Percentiles rank a stretch among this genome's conserved stretches.
These are phyloP conservation scores for Clarias platycephalus DNA, from an alignment of 2,797 vertebrate species.

Conservation along the genomic window DNA sequence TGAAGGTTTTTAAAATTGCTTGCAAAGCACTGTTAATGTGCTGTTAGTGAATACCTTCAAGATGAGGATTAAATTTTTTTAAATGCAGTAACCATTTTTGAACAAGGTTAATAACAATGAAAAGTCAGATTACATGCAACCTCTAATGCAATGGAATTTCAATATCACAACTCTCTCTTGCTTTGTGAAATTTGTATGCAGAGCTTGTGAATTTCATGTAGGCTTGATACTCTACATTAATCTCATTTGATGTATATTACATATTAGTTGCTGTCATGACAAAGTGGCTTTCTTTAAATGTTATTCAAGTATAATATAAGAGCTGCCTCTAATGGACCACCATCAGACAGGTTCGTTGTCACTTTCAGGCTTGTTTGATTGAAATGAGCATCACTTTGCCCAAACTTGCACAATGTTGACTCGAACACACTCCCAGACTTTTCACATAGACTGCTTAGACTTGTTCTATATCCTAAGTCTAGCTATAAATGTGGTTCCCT, in stretches of 20 bases:
- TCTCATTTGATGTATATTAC: background rate
- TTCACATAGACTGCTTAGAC: background rate
- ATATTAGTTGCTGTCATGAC: background rate
- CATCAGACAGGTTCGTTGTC: background rate
- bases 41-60: background rate
- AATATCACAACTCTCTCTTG: background rate
- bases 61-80: background rate
- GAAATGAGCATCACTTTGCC: background rate
- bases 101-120: background rate
- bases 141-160: background rate
- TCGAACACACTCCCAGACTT: background rate
- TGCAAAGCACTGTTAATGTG: background rate
- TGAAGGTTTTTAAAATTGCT: background rate
- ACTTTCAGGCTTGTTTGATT: background rate
- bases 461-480: background rate
- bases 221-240: background rate
- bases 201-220: background rate
- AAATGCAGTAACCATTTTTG: background rate
- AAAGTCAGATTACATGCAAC: background rate
- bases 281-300: background rate
- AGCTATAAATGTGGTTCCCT: background rate
- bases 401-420: background rate
- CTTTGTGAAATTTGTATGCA: background rate
- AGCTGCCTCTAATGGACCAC: background rate
- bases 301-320: background rate